Evolutionary conservation across 2,113 vertebrate species (phyloP).

Genomic region (Dipodomys spectabilis): DNA sequence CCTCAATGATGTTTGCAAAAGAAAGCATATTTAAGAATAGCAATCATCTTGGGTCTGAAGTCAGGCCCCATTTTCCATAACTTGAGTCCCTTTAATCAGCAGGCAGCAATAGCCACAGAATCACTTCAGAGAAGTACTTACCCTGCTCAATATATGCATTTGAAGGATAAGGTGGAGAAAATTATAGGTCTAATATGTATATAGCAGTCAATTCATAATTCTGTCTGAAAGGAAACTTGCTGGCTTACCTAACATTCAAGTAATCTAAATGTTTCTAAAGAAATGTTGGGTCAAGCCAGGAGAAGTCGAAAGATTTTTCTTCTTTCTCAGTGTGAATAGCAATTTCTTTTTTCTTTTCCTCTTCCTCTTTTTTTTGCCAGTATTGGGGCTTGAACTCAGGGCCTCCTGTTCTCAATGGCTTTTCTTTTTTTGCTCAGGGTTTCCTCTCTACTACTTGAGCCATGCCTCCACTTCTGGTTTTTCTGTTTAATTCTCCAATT

Average conservation of each 20-base stretch:
- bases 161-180: conserved; percentile 50
- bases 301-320: conserved; percentile 15
- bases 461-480: too few relatives aligned
- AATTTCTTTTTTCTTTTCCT: not conserved
- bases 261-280: conserved; percentile 52
- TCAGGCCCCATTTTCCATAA: conserved; percentile 19
- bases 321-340: not conserved
- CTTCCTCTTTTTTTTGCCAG: too few relatives aligned
- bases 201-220: conserved; percentile 40
- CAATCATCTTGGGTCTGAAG: conserved; percentile 29
- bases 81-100: conserved; percentile 30
- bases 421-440: too few relatives aligned
- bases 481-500: too few relatives aligned
- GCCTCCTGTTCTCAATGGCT: too few relatives aligned
- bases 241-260: conserved; percentile 9
- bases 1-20: conserved; percentile 9
- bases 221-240: conserved; percentile 18
- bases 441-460: too few relatives aligned
- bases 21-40: not conserved
- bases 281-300: conserved; percentile 18
- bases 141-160: conserved; percentile 22
- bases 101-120: conserved; percentile 42
- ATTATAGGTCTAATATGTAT: not conserved
- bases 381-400: too few relatives aligned
- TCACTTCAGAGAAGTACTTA: conserved; percentile 38